Evolutionary conservation across 2,888 invertebrate species (phyloP).

Genomic region (Lasioglossum marginatum): DNA sequence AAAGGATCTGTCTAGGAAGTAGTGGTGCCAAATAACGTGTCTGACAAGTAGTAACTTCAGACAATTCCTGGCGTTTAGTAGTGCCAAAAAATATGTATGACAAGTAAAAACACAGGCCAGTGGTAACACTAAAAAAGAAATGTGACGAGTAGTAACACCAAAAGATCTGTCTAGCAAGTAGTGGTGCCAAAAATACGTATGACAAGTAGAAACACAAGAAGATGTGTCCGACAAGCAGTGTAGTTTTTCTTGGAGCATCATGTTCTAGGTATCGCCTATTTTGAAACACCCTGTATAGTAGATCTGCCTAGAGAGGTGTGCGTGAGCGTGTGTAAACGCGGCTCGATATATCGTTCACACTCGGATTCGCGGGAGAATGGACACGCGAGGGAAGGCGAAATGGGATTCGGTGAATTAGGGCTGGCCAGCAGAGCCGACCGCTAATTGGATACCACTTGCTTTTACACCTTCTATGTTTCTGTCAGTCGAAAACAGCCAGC

Average conservation of each 20-base stretch:
- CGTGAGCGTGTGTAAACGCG: neutral
- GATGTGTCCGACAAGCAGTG: neutral
- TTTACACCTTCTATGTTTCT: conserved; percentile 71
- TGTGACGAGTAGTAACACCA: neutral
- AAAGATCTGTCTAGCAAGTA: neutral
- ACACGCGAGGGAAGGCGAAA: conserved; percentile 43
- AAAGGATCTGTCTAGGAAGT: neutral
- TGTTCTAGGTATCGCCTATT: neutral
- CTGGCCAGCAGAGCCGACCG: conserved; percentile 54
- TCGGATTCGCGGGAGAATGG: conserved; percentile 29
- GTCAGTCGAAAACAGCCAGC: conserved; percentile 61
- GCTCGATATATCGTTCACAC: conserved; percentile 9
- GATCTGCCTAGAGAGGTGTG: neutral
- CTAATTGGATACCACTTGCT: conserved; percentile 78
- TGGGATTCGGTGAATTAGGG: conserved; percentile 67
- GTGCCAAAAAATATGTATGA: neutral
- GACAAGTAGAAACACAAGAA: neutral
- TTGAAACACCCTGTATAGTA: neutral
- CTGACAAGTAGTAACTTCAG: neutral
- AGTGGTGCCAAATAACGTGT: neutral
- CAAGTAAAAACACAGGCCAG: neutral
- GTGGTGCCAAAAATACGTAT: neutral
- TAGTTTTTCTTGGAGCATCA: neutral
- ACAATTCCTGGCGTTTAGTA: neutral
- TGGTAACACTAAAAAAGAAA: neutral